These are phyloP conservation scores for Galago senegalensis DNA, from an alignment of 2,797 vertebrate genomes.

Conservation along the genomic window DNA sequence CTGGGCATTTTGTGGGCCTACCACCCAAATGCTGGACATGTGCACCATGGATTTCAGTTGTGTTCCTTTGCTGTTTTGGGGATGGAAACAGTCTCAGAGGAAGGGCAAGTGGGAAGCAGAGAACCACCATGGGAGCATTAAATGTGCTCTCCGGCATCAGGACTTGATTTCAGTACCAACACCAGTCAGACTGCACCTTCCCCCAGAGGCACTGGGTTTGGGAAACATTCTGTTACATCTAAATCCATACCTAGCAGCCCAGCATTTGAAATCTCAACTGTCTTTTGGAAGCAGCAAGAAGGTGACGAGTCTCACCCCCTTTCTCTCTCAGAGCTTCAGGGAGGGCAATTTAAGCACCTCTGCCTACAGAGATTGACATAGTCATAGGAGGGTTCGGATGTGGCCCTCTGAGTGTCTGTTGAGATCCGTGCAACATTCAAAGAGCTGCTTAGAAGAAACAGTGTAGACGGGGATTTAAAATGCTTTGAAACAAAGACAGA, in stretches of 20 bases:
- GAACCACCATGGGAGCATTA: neutral
- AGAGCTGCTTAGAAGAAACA: neutral
- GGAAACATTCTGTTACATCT: neutral
- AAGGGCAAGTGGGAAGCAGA: neutral
- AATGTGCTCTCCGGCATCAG: neutral
- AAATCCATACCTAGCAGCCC: neutral
- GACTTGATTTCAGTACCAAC: neutral
- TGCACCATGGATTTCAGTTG: too few species aligned
- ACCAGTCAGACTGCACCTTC: neutral
- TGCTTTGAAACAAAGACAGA: neutral
- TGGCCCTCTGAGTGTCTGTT: neutral
- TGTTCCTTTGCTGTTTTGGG: neutral
- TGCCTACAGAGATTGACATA: neutral
- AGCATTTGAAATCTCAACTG: neutral
- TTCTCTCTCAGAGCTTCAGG: neutral
- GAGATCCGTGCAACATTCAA: neutral
- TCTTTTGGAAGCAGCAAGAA: neutral
- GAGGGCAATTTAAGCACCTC: neutral
- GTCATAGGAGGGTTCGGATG: fast-evolving
- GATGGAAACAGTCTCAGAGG: neutral
- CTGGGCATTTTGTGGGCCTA: too few species aligned
- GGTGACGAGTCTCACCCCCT: neutral
- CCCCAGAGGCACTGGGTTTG: neutral
- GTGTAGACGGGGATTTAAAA: neutral
- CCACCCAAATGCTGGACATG: too few species aligned